Evolutionary conservation across 2,113 vertebrate genomes (phyloP), one percentile per base, ranked within the genome.

Genomic region (Andinoacara biseriatus): DNA sequence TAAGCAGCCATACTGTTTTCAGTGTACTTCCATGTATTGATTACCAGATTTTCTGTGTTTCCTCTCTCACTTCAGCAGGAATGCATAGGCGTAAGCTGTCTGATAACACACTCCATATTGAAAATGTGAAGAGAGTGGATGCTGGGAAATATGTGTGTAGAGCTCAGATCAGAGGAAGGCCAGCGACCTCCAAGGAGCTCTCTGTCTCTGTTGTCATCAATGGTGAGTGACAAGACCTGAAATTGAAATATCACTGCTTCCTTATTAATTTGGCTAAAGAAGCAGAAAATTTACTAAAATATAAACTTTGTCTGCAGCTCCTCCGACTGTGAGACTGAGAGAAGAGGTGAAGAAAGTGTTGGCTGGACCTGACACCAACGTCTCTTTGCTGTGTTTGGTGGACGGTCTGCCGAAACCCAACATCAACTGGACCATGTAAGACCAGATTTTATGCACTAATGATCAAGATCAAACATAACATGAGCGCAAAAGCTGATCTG

Each of bases 381-480:
- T 92, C 20, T 88, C 95, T 33, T 79, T 96, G 33, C 4, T 76
- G 57, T 96, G 96, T 88, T 88, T 94, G 84, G 95, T 94, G 18
- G 86, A 85, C 0, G 96, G 96, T 40, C 4, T 20, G 0, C 96
- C 96, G 1, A 78, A 85, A 62, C 95, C 96, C 67, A 90, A 77
- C 40, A 96, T 96, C 84, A 89, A 49, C 77, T 96, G 96, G 96
- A 86, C 26, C 74, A 76, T 85, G 95, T 96, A 90, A 92, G 94
- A 80, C 43, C 15, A 15, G 1, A 77, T 56, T 49, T 46, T 49
- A 61, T 78, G 35, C 60, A 54, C 2, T 52, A 22, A 38, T 57
- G 11, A 74, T 49, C 43, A 62, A 49, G 26, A 69, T 67, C 5
- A 69, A 69, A 46, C 49, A 46, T 69, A 20, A 10, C 11, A 13